Evolutionary conservation across 2,888 invertebrate species (phyloP).

Genomic region (Xanthorhoe designata): DNA sequence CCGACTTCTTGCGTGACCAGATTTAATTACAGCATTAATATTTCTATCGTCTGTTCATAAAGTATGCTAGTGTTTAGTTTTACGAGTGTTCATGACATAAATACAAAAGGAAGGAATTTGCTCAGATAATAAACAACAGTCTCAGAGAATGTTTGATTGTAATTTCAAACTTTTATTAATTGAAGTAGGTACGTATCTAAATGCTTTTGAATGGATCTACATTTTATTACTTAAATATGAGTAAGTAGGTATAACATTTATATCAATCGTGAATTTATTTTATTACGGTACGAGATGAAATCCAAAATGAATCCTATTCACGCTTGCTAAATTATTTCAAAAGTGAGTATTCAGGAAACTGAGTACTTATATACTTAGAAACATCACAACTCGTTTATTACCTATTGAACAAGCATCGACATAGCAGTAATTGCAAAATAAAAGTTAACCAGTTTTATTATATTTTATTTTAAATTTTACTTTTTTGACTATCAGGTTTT

Average conservation of each 20-base stretch:
- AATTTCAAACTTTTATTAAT: background rate
- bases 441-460: background rate
- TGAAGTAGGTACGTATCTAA: background rate
- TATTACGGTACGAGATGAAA: conserved; percentile 33
- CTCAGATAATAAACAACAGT: background rate
- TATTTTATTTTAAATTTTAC: background rate
- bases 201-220: too few relatives aligned
- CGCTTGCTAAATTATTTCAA: conserved; percentile 28
- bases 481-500: too few relatives aligned
- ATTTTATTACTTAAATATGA: conserved; percentile 24
- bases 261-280: conserved; percentile 19
- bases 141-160: too few relatives aligned
- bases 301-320: conserved; percentile 35
- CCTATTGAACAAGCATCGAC: too few relatives aligned
- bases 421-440: too few relatives aligned
- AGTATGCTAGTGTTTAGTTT: background rate
- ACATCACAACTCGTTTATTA: too few relatives aligned
- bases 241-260: too few relatives aligned
- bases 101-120: background rate
- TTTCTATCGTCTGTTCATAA: background rate
- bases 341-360: too few relatives aligned
- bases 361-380: too few relatives aligned
- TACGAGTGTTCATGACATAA: background rate
- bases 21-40: conserved; percentile 13
- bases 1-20: conserved; percentile 16